These are phyloP conservation scores for Latrodectus geometricus DNA, from an alignment of 1,140 invertebrate species.

Conservation along the genomic window DNA sequence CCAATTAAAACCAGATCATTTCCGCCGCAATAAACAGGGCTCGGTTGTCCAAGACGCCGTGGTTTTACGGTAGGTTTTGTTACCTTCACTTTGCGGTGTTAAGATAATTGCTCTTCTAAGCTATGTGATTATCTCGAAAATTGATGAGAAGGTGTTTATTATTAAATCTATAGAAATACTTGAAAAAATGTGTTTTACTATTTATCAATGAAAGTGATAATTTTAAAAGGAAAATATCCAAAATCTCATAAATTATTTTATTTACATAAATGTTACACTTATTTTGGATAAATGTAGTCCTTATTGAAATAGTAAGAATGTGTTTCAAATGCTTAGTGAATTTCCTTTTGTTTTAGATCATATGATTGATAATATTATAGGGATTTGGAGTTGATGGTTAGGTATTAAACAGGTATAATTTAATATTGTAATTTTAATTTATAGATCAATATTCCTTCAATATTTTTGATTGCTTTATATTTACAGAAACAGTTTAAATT, in stretches of 20 bases:
- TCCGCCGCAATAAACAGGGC: slow-evolving; percentile 20
- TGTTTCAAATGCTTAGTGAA: background rate
- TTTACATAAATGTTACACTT: background rate
- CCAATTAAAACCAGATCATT: slow-evolving; percentile 25
- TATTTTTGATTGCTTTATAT: too few species aligned
- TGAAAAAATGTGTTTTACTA: background rate
- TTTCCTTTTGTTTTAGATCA: background rate
- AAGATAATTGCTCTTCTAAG: slow-evolving; percentile 20
- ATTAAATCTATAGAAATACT: slow-evolving; percentile 13
- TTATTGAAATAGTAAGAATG: background rate
- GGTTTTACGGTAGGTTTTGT: slow-evolving; percentile 24
- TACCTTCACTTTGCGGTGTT: background rate
- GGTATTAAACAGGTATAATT: too few species aligned
- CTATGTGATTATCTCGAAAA: background rate
- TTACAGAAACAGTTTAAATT: too few species aligned
- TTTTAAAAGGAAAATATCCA: background rate
- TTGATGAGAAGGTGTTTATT: slow-evolving; percentile 13
- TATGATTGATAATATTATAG: background rate
- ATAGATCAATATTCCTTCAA: too few species aligned
- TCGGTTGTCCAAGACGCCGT: background rate
- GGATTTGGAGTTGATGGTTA: too few species aligned
- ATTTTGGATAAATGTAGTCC: background rate
- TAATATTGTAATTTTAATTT: too few species aligned
- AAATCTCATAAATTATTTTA: background rate
- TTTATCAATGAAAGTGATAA: background rate